Evolutionary conservation across 2,888 invertebrate genomes (phyloP), one percentile per base, ranked within the genome.

Genomic region (Chymomyza amoena): DNA sequence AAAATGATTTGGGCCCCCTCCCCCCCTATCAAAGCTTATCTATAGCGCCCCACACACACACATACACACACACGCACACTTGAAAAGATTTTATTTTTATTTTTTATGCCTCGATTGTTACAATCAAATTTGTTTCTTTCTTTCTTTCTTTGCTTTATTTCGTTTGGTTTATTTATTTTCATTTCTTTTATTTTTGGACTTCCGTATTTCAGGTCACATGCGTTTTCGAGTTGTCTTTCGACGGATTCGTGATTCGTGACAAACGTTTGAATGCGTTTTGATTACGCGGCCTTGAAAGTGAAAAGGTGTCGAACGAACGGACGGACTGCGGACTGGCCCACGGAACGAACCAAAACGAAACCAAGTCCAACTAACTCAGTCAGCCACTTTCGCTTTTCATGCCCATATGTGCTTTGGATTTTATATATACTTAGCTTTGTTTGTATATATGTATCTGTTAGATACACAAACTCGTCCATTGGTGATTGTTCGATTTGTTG

Each of bases 281-380:
- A 66, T 66, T 68, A 61, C 69, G 76, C 81, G 81, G 83, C 90
- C 90, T 90, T 90, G 90, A 90, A 90, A 90, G 90, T 89, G 90
- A 90, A 90, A 90, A 90, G 88, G 89, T 90, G 88, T 90, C 89
- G 82, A 18, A 50, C 68, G 70, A 66, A 45, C 39, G 50, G 61
- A n/a, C 61, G 0, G 61, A 16, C 39, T 32, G 32, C n/a, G n/a
- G n/a, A n/a, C n/a, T n/a, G n/a, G n/a, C 7, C 32, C 32, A 32
- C 32, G 32, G 32, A 32, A 32, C 32, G 32, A 61, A 61, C 39
- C 10, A 20, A 20, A 25, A 25, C 25, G 4, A 25, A 25, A 4
- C 18, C 16, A 63, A 32, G 28, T 6, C 32, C 52, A 54, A 10
- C 25, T 50, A 32, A 61, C 60, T 60, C 66, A 61, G 69, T 60